Percentiles rank a stretch among this genome's conserved stretches.
Evolutionary conservation across 2,888 invertebrate species (phyloP).

Genomic region (Drosophila leonis): DNA sequence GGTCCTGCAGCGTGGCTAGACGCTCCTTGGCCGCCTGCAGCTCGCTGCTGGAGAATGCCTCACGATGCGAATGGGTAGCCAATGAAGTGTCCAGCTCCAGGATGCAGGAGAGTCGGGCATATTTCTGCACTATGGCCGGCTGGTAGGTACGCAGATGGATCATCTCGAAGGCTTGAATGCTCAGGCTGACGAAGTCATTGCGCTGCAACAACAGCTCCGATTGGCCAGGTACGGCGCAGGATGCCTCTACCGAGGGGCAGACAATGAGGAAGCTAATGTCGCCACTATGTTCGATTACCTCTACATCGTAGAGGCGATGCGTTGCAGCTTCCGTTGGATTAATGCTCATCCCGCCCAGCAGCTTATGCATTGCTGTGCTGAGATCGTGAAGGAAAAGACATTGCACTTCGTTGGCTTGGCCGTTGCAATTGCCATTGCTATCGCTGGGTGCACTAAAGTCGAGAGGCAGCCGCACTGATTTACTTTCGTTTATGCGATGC

Average conservation of each 20-base stretch:
- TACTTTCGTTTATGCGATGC: conserved; percentile 85
- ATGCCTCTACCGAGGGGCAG: conserved; percentile 96
- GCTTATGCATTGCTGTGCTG: conserved; percentile 90
- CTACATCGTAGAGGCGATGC: conserved; percentile 95
- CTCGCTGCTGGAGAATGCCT: conserved; percentile 97
- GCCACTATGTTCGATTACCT: conserved; percentile 95
- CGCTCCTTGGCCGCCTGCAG: conserved; percentile 94
- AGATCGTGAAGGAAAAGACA: conserved; percentile 92
- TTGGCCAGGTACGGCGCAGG: conserved; percentile 95
- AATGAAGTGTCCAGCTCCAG: conserved; percentile 96
- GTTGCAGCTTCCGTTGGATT: conserved; percentile 89
- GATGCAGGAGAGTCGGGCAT: conserved; percentile 96
- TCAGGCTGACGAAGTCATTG: conserved; percentile 94
- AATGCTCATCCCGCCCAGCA: conserved; percentile 93
- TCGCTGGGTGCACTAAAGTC: conserved; percentile 78
- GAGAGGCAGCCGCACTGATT: conserved; percentile 69
- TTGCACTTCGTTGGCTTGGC: conserved; percentile 90
- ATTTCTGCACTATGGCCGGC: conserved; percentile 94
- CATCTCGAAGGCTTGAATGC: conserved; percentile 97
- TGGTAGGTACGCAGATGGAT: conserved; percentile 98
- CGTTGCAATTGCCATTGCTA: conserved; percentile 73
- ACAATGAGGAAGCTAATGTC: conserved; percentile 97
- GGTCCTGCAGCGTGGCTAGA: conserved; percentile 92
- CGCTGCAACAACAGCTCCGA: conserved; percentile 93
- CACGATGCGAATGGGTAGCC: conserved; percentile 96